Evolutionary conservation across 2,113 vertebrate species (phyloP), one percentile per base, ranked within the genome.

Genomic region (Spheniscus mendiculus): DNA sequence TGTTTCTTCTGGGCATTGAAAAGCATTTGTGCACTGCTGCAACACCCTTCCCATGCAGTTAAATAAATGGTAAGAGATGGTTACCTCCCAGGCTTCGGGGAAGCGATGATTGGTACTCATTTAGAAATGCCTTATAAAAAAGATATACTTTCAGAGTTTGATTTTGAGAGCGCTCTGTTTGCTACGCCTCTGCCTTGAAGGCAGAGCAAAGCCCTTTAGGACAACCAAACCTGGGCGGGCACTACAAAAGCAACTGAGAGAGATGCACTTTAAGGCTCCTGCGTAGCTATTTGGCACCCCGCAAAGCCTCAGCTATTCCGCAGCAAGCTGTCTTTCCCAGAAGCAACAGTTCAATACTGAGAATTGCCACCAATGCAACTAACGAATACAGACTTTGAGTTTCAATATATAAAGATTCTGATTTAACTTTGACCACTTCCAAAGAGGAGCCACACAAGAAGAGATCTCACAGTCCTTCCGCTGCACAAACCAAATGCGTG

Each of bases 401-500:
- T 10, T 2, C 42, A 71, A 17, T 34, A 69, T 2, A 16, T 15
- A 0, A 11, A 58, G 40, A 11, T 0, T 34, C 42, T 19, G 21
- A 32, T 58, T 40, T 21, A 11, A 15, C 25, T 15, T 50, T 9
- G 42, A 44, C 11, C 13, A 4, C 26, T 36, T 52, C 45, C 29
- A n/a, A 63, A 73, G 65, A 59, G 38, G 11, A 82, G 38, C 27
- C 9, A 20, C 13, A 5, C 4, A 12, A 55, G 58, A 42, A 23
- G 23, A 25, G 47, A 13, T 12, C 20, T 3, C 3, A 32, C 52
- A 23, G 27, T 14, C 30, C 15, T 52, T 16, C 22, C 1, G 3
- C 10, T 14, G 19, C 62, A 25, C 42, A 52, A 52, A 36, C 7
- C 23, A 4, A 45, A 38, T 0, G 10, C 0, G 3, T 2, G 2